Percentiles rank a stretch among this genome's conserved stretches.
Evolutionary conservation across 2,888 invertebrate genomes (phyloP).

Genomic region (Lepidocyrtinus sp.): DNA sequence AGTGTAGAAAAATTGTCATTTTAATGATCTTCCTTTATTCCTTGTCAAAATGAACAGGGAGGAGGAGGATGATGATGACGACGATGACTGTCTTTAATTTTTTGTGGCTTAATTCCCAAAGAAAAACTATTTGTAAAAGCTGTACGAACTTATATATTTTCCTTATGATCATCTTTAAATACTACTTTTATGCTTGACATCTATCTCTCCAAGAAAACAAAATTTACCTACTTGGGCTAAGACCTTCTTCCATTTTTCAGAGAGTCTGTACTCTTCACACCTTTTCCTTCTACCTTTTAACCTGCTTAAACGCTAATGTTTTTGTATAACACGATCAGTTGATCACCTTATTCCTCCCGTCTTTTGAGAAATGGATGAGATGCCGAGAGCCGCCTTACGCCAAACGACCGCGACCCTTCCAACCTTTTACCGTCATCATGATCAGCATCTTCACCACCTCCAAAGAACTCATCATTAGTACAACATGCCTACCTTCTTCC

Average conservation of each 20-base stretch:
- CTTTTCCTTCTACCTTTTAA: neutral
- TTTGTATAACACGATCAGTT: slow-evolving; percentile 16
- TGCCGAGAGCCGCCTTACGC: slow-evolving; percentile 49
- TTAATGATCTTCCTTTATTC: slow-evolving; percentile 56
- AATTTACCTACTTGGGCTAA: slow-evolving; percentile 51
- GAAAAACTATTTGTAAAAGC: slow-evolving; percentile 10
- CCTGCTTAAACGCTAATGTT: neutral
- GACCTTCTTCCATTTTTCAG: neutral
- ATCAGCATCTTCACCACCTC: slow-evolving; percentile 35
- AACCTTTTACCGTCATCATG: slow-evolving; percentile 23
- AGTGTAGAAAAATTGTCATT: slow-evolving; percentile 60
- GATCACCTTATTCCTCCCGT: slow-evolving; percentile 38
- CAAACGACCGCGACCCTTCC: slow-evolving; percentile 32
- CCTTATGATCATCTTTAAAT: slow-evolving; percentile 50
- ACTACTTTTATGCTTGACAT: slow-evolving; percentile 31
- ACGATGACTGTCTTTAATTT: slow-evolving; percentile 22
- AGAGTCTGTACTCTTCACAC: neutral
- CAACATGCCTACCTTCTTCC: neutral
- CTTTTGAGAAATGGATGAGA: slow-evolving; percentile 59
- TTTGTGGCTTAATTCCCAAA: slow-evolving; percentile 18
- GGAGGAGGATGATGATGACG: slow-evolving; percentile 26
- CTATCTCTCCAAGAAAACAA: too few species aligned
- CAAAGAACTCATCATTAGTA: slow-evolving; percentile 46
- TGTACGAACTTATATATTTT: slow-evolving; percentile 28
- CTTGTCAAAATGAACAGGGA: slow-evolving; percentile 48